Evolutionary conservation across 2,797 vertebrate species (phyloP).

Genomic region (Sebastolobus altivelis): DNA sequence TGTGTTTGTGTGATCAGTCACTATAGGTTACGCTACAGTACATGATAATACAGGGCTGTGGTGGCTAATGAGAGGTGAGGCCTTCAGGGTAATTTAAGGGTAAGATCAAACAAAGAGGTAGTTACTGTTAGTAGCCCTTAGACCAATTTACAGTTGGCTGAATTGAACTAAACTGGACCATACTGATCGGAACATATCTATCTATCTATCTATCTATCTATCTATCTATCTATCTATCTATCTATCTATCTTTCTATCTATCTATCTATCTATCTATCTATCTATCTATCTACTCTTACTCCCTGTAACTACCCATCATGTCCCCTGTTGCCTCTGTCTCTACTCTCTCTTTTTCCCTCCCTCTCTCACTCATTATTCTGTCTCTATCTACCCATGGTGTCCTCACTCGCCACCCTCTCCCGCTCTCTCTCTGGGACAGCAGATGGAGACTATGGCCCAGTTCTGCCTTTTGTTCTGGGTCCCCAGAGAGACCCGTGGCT

Average conservation of each 20-base stretch:
- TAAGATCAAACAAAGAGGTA: conserved; percentile 26
- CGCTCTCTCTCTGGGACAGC: conserved; percentile 87
- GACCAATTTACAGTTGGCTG: conserved; percentile 2
- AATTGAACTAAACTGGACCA: neutral
- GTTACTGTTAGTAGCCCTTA: neutral
- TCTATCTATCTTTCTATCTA: conserved; percentile 21
- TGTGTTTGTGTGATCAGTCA: conserved; percentile 55
- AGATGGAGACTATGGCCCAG: conserved; percentile 99
- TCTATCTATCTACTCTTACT: conserved; percentile 16
- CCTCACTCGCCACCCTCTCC: conserved; percentile 58
- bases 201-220: neutral
- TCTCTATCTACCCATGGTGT: conserved; percentile 58
- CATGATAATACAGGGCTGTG: conserved; percentile 46
- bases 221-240: conserved; percentile 7
- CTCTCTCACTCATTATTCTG: conserved; percentile 60
- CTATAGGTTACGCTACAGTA: conserved; percentile 57
- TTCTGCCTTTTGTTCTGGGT: conserved; percentile 96
- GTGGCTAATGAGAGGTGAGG: conserved; percentile 55
- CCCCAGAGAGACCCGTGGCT: conserved; percentile 91
- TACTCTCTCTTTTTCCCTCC: conserved; percentile 24
- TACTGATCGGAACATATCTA: neutral
- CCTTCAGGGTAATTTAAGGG: conserved; percentile 42
- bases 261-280: conserved; percentile 25
- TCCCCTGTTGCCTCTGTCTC: conserved; percentile 29
- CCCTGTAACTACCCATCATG: conserved; percentile 19